Conservation (phyloP, 2,113 vertebrate species). For the Azemiops feae region DNA sequence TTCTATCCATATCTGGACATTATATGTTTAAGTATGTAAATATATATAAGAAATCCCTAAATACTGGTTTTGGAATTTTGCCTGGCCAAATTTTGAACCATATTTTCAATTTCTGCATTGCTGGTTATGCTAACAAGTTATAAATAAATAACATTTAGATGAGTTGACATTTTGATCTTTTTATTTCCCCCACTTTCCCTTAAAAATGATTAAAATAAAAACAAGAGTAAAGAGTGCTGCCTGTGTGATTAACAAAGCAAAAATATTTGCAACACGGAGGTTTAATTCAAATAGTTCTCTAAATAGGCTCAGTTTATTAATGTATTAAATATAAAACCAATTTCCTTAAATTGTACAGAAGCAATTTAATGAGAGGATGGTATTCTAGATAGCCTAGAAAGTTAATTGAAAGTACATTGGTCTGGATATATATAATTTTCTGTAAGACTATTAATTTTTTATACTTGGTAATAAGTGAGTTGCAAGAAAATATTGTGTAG, state of each 20-base stretch:
- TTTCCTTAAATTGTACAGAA: neutral
- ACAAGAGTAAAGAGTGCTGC: neutral
- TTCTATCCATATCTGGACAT: neutral
- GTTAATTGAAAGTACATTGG: neutral
- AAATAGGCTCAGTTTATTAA: neutral
- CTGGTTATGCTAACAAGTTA: neutral
- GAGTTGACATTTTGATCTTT: neutral
- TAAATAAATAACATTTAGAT: neutral
- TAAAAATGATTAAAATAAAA: neutral
- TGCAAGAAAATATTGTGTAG: neutral
- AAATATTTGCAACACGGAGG: neutral
- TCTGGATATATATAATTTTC: neutral
- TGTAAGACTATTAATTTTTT: neutral
- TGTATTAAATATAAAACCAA: neutral
- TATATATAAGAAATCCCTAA: neutral
- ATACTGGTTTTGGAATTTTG: neutral
- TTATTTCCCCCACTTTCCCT: neutral
- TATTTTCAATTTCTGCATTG: neutral
- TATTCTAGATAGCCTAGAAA: neutral
- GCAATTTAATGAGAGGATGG: neutral
- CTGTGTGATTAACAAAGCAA: neutral
- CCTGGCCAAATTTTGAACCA: constrained; percentile 4
- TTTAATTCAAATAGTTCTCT: neutral
- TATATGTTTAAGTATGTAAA: neutral
- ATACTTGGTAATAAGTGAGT: neutral